These are phyloP conservation scores for Piaya cayana DNA, from an alignment of 2,113 vertebrate genomes.

Conservation along the genomic window DNA sequence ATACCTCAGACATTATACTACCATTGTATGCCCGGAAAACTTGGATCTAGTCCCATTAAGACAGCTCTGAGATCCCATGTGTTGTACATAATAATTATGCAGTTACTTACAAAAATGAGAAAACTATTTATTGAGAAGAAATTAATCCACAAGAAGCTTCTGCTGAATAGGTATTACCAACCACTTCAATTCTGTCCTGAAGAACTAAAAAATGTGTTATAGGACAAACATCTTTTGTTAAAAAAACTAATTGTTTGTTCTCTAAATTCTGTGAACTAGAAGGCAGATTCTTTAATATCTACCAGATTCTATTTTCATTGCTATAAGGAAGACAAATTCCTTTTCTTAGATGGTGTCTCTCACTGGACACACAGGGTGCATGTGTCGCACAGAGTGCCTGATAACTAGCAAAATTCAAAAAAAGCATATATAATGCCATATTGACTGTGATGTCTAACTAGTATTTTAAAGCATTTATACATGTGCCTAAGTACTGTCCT, in stretches of 20 bases:
- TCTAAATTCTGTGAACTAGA: background rate
- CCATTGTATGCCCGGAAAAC: background rate
- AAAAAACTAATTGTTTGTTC: background rate
- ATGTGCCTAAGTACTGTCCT: background rate
- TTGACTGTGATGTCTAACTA: background rate
- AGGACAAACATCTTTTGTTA: background rate
- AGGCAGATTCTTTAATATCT: background rate
- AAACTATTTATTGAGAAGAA: background rate
- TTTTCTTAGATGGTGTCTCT: background rate
- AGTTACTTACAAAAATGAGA: background rate
- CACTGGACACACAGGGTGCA: background rate
- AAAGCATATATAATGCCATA: background rate
- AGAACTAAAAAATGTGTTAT: background rate
- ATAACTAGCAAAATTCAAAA: background rate
- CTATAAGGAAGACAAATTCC: background rate
- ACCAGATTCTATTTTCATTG: background rate
- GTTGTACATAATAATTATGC: background rate
- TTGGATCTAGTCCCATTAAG: background rate
- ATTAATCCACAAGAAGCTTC: background rate
- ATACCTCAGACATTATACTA: background rate
- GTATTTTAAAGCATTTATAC: background rate
- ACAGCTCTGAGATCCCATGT: background rate
- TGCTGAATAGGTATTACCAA: background rate
- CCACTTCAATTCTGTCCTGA: background rate
- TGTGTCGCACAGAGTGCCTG: background rate